A percentile compares a stretch with the other conserved stretches of the same genome.
Evolutionary conservation across 2,797 vertebrate genomes (phyloP).

Genomic region (Scolopax bukidnonensis): DNA sequence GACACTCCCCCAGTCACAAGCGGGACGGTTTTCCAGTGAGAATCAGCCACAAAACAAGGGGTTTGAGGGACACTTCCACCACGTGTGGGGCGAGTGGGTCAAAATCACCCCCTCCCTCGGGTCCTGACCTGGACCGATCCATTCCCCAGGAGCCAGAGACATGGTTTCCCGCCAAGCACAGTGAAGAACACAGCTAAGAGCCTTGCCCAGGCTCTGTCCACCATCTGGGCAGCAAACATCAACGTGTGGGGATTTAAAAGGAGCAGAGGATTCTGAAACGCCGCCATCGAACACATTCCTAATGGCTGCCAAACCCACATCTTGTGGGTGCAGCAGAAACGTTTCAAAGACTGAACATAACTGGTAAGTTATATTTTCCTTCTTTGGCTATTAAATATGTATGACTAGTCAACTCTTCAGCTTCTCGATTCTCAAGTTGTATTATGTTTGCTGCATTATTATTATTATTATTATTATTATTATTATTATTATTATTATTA

Average conservation of each 20-base stretch:
- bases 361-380: neutral
- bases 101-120: neutral
- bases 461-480: neutral
- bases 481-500: neutral
- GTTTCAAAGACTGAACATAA: neutral
- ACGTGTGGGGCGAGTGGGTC: neutral
- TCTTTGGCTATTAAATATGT: slow-evolving; percentile 31
- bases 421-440: slow-evolving; percentile 27
- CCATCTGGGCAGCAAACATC: neutral
- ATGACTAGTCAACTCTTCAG: neutral
- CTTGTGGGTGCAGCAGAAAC: neutral
- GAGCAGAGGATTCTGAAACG: neutral
- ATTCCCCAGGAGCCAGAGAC: neutral
- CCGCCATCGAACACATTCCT: neutral
- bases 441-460: neutral
- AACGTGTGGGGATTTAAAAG: neutral
- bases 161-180: neutral
- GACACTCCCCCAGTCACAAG: neutral
- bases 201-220: neutral
- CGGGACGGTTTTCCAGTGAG: neutral
- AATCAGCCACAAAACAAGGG: neutral
- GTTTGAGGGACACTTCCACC: neutral
- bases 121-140: neutral
- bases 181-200: neutral
- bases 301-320: neutral